Percentiles rank a stretch among this genome's conserved stretches.
These are phyloP conservation scores for Aphidius ervi DNA, from an alignment of 1,140 invertebrate genomes.

Conservation along the genomic window DNA sequence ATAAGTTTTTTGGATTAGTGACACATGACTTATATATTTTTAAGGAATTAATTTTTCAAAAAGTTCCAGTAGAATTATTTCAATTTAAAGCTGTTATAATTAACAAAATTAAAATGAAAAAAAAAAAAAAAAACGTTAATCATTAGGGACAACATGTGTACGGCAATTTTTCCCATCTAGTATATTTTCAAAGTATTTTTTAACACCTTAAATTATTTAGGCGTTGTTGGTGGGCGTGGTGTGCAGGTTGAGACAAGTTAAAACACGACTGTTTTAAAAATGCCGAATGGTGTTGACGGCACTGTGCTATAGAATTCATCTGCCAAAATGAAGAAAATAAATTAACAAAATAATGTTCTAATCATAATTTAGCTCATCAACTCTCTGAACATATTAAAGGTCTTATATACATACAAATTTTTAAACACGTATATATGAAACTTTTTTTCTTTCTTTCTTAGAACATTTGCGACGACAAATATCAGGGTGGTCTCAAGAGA, in stretches of 20 bases:
- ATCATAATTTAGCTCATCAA: not conserved
- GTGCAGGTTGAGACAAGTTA: not conserved
- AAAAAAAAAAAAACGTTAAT: too few relatives aligned
- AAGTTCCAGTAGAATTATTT: too few relatives aligned
- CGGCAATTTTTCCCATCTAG: too few relatives aligned
- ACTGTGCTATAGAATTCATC: too few relatives aligned
- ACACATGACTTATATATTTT: too few relatives aligned
- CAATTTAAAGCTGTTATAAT: too few relatives aligned
- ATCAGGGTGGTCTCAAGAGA: constrained; percentile 27
- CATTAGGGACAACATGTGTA: too few relatives aligned
- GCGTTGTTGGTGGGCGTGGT: constrained; percentile 14
- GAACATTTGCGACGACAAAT: constrained; percentile 24
- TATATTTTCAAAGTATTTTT: not conserved
- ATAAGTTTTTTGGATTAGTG: too few relatives aligned
- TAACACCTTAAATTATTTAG: constrained; percentile 8
- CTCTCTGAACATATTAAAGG: constrained; percentile 1
- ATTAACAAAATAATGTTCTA: constrained; percentile 7
- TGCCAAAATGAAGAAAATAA: too few relatives aligned
- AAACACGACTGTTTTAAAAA: not conserved
- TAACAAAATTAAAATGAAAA: too few relatives aligned
- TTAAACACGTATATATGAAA: constrained; percentile 17
- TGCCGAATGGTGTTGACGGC: too few relatives aligned
- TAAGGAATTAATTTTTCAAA: too few relatives aligned
- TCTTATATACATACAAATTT: not conserved
- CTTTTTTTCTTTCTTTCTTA: constrained; percentile 19